Percentiles rank a stretch among this genome's conserved stretches.
phyloP scores from a whole-genome alignment of 2,888 invertebrate genomes.

The Apotomis betuletana region DNA sequence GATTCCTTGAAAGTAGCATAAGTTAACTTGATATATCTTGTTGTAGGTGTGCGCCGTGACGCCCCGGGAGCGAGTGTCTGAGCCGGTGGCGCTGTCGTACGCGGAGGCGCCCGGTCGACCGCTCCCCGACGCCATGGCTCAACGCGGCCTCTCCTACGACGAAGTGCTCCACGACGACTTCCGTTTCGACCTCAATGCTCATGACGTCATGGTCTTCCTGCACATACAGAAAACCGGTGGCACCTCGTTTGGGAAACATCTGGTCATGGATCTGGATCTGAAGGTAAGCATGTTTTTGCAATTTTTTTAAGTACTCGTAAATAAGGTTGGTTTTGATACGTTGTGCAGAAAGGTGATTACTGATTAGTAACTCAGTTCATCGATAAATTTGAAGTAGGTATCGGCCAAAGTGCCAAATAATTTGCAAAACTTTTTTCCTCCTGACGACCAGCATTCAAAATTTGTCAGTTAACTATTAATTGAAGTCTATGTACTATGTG shows the following conservation, averaged over 20 bases:
- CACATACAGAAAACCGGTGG: constrained; percentile 99
- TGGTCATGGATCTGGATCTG: constrained; percentile 96
- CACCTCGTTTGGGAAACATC: constrained; percentile 97
- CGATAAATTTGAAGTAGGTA: too few species aligned
- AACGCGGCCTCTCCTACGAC: constrained; percentile 91
- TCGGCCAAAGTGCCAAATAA: too few species aligned
- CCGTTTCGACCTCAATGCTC: constrained; percentile 94
- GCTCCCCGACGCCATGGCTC: constrained; percentile 80
- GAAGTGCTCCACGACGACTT: constrained; percentile 94
- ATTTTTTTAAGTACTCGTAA: too few species aligned
- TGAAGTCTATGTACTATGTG: too few species aligned
- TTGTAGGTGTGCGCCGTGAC: constrained; percentile 88
- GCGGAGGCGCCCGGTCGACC: constrained; percentile 82
- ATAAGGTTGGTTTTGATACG: too few species aligned
- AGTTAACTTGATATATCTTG: constrained; percentile 45
- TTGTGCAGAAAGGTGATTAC: too few species aligned
- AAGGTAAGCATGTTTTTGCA: constrained; percentile 71
- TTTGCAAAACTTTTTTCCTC: too few species aligned
- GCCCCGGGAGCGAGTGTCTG: constrained; percentile 85
- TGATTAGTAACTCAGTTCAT: too few species aligned
- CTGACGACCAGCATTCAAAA: too few species aligned
- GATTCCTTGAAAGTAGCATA: too few species aligned
- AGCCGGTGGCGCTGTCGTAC: constrained; percentile 76
- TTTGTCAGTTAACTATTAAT: too few species aligned
- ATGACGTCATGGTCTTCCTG: constrained; percentile 98